Percentiles rank a stretch among this genome's conserved stretches.
Evolutionary conservation across 2,888 invertebrate genomes (phyloP).

Genomic region (Epicampocera succincta): DNA sequence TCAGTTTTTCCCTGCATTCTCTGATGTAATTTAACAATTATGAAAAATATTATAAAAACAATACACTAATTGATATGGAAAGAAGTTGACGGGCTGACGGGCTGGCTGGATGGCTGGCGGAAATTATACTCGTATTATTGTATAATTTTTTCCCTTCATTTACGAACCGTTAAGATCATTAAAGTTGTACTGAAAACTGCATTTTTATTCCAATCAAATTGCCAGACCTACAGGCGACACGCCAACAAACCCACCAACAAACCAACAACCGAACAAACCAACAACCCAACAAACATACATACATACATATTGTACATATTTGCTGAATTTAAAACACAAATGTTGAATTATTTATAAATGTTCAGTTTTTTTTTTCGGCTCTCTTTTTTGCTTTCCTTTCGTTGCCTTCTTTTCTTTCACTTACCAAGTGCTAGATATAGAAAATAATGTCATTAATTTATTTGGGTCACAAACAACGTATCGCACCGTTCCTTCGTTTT

Average conservation of each 20-base stretch:
- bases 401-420: neutral
- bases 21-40: neutral
- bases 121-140: too few relatives aligned
- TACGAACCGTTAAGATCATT: conserved; percentile 12
- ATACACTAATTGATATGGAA: conserved; percentile 13
- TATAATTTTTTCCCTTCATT: neutral
- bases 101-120: too few relatives aligned
- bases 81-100: too few relatives aligned
- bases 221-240: conserved; percentile 39
- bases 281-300: conserved; percentile 11
- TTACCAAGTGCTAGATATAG: neutral
- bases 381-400: neutral
- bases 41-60: neutral
- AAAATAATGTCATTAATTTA: conserved; percentile 51
- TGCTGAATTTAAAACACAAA: neutral
- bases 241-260: neutral
- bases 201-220: neutral
- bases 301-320: neutral
- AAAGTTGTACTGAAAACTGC: neutral
- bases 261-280: neutral
- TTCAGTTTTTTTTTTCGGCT: neutral
- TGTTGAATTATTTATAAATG: conserved; percentile 18
- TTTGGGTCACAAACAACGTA: conserved; percentile 53
- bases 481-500: conserved; percentile 3
- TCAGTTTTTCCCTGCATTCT: neutral